Base-by-base conservation (phyloP, 2,888 invertebrate species). In the Molorchus minor region DNA sequence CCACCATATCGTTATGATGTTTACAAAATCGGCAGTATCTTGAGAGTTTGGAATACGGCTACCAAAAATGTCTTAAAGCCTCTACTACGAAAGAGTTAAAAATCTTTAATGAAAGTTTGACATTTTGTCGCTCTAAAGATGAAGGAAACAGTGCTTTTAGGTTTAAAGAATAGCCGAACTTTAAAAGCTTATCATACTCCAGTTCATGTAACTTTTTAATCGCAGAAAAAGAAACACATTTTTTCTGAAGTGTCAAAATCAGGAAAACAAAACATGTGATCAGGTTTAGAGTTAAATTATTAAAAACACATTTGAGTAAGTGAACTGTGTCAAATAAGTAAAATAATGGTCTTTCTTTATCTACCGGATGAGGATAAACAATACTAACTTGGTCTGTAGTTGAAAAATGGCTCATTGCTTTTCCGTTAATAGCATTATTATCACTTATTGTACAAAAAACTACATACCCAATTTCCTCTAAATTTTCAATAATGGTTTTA, bases 281-380 rank as follows among this genome's bases (percentile, higher is more conserved):
- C n/a, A n/a, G n/a, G n/a, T n/a, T n/a, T n/a, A n/a, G n/a, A n/a
- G n/a, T n/a, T n/a, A n/a, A 49, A 19, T 58, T 58, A 35, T 36
- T 52, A 33, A 33, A 35, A 17, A 43, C 20, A 58, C 59, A 59
- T 49, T 60, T 60, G 2, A 60, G 25, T 5, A 60, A 16, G 30
- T 60, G 60, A 2, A 60, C 41, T 1, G 52, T 35, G 15, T 53
- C 52, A 52, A 53, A 58, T 41, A 58, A 25, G 20, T 29, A 58
- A 58, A 61, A 57, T 13, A 57, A 17, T 15, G 57, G 61, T 44
- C 51, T 43, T 29, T 17, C n/a, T n/a, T 15, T 15, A 53, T 61
- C 41, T n/a, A 52, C 46, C 13, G 61, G 57, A 38, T 58, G 52
- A 40, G 40, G 53, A 53, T 52, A 40, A 13, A 40, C 40, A 40